Conservation (phyloP, 1,140 invertebrate genomes). For the Aricia agestis region DNA sequence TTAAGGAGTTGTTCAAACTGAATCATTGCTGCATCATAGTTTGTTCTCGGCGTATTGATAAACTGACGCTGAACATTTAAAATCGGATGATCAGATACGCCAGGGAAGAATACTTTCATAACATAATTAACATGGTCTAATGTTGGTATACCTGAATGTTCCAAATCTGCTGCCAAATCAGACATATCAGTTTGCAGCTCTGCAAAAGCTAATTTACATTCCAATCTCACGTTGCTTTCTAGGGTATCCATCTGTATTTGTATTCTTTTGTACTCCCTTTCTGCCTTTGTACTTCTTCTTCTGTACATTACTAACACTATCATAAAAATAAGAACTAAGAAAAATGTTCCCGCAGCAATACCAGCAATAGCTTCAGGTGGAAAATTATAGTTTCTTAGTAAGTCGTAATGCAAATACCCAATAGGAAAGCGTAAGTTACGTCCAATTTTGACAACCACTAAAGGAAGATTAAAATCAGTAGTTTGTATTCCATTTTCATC, state of each 20-base stretch:
- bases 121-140: slow-evolving; percentile 97
- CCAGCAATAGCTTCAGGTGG: slow-evolving; percentile 91
- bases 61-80: slow-evolving; percentile 89
- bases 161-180: slow-evolving; percentile 96
- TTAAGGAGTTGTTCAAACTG: slow-evolving; percentile 96
- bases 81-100: slow-evolving; percentile 94
- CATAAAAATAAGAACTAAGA: slow-evolving; percentile 90
- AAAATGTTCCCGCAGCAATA: slow-evolving; percentile 87
- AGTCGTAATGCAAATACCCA: slow-evolving; percentile 92
- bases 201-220: slow-evolving; percentile 99
- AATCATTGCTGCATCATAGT: slow-evolving; percentile 94
- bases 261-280: slow-evolving; percentile 97
- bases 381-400: slow-evolving; percentile 89
- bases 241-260: slow-evolving; percentile 99
- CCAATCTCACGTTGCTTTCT: slow-evolving; percentile 97
- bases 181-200: slow-evolving; percentile 99
- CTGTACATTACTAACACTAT: slow-evolving; percentile 92
- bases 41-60: slow-evolving; percentile 86
- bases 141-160: slow-evolving; percentile 96
- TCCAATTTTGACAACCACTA: slow-evolving; percentile 94
- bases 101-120: slow-evolving; percentile 99
- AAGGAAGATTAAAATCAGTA: slow-evolving; percentile 83
- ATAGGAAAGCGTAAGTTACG: slow-evolving; percentile 90
- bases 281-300: slow-evolving; percentile 94
- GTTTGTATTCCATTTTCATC: slow-evolving; percentile 89